These are phyloP conservation scores for Melieria crassipennis DNA, from an alignment of 2,888 invertebrate species.

Conservation along the genomic window DNA sequence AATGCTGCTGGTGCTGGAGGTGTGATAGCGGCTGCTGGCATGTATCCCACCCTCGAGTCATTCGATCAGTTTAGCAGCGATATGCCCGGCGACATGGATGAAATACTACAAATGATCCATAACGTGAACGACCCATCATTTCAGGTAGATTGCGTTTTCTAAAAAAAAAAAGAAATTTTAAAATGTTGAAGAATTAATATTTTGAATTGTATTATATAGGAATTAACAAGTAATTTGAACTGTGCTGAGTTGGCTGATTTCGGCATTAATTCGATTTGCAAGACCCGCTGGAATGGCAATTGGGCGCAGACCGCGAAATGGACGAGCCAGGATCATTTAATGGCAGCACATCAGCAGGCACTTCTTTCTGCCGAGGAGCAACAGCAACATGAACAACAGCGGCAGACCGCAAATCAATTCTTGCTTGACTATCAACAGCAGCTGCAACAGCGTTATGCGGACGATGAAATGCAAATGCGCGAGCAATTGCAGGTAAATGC, in stretches of 20 bases:
- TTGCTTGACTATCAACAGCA: slow-evolving; percentile 65
- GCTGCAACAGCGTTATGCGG: slow-evolving; percentile 62
- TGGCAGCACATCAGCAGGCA: slow-evolving; percentile 56
- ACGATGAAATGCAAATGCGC: slow-evolving; percentile 66
- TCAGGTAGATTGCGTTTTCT: slow-evolving; percentile 49
- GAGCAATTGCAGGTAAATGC: slow-evolving; percentile 61
- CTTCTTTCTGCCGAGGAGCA: slow-evolving; percentile 56
- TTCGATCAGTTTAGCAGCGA: slow-evolving; percentile 59
- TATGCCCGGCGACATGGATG: slow-evolving; percentile 64
- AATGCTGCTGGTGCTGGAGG: slow-evolving; percentile 32
- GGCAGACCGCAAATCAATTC: slow-evolving; percentile 58
- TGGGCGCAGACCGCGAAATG: slow-evolving; percentile 60
- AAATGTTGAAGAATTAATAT: not conserved
- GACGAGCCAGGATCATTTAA: slow-evolving; percentile 59
- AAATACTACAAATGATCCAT: slow-evolving; percentile 64
- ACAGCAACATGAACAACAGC: slow-evolving; percentile 47
- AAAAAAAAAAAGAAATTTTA: not conserved
- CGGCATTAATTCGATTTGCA: slow-evolving; percentile 65
- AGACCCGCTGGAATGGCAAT: slow-evolving; percentile 63
- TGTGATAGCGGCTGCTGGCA: slow-evolving; percentile 41
- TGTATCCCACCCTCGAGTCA: slow-evolving; percentile 59
- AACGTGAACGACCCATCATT: slow-evolving; percentile 58
- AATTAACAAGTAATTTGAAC: slow-evolving; percentile 55
- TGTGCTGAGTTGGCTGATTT: slow-evolving; percentile 65
- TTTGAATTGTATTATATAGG: slow-evolving; percentile 9